A percentile compares a stretch with the other conserved stretches of the same genome.
phyloP scores from a whole-genome alignment of 2,113 vertebrate species.

The Gymnogyps californianus region DNA sequence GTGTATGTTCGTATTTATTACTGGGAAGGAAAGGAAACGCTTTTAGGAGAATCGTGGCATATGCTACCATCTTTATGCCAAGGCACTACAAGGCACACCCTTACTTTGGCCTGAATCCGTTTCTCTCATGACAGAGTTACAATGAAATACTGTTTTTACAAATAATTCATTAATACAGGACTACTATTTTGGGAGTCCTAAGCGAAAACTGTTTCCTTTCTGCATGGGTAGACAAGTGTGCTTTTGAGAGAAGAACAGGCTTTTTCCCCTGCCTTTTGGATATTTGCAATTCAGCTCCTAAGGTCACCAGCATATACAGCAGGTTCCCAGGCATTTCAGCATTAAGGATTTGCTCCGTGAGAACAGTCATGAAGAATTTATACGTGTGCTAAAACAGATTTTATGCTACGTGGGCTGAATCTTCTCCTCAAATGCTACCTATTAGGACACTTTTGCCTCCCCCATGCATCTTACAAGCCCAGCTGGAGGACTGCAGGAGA shows the following conservation, averaged over 20 bases:
- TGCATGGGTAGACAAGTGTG: background rate
- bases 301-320: background rate
- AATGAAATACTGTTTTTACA: background rate
- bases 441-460: background rate
- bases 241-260: background rate
- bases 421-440: slow-evolving; percentile 17
- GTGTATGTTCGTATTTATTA: background rate
- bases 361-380: slow-evolving; percentile 51
- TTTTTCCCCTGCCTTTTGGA: background rate
- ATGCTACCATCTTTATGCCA: background rate
- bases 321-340: background rate
- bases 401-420: background rate
- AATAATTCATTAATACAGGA: slow-evolving; percentile 18
- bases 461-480: background rate
- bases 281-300: background rate
- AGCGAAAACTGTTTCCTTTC: background rate
- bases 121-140: background rate
- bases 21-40: background rate
- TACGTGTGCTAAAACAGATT: slow-evolving; percentile 1
- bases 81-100: background rate
- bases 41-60: background rate
- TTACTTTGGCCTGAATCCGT: background rate
- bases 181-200: slow-evolving; percentile 13
- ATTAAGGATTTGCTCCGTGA: background rate
- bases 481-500: background rate